Base-by-base conservation (phyloP, 2,888 invertebrate genomes). In the Acleris cristana region DNA sequence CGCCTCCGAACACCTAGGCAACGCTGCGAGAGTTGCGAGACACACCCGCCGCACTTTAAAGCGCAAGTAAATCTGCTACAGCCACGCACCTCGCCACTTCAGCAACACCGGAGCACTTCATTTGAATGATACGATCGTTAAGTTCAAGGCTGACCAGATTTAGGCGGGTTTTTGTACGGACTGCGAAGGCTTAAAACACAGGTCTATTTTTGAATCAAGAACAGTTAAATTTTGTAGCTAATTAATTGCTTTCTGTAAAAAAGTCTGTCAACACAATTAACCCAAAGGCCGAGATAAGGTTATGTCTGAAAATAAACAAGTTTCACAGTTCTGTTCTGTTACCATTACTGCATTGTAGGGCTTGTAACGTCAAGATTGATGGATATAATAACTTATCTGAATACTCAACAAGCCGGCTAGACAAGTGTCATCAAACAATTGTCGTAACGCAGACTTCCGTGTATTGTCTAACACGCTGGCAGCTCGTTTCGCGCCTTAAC, bases 1-100 rank as follows among this genome's bases (percentile, higher is more conserved):
- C 89, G 90, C 90, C 84, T 85, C 86, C 79, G 80, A 89, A 87
- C 85, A 90, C 89, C 90, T 87, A 88, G 87, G 85, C 85, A 85
- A 86, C 85, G 85, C 87, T 90, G 89, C 89, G 86, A 88, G 89
- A 89, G 85, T 87, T 90, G 89, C 88, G 86, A 88, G 89, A 89
- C 90, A 90, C 90, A 88, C 87, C 88, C 88, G 88, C 81, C 78
- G 82, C 79, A 83, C 82, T 82, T 84, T 80, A 80, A 79, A 83
- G 79, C 80, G 75, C 82, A 81, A 86, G 86, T 86, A 79, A 87
- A 84, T 86, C 83, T 82, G 80, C 81, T 82, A 77, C 78, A 76
- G 79, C 79, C 80, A 34, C 51, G 79, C 81, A 83, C 77, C 77
- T 81, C 78, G 73, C 76, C 78, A 78, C 75, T 80, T 59, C 60